These are phyloP conservation scores for Porphyrio hochstetteri DNA, from an alignment of 2,113 vertebrate genomes.

Conservation along the genomic window DNA sequence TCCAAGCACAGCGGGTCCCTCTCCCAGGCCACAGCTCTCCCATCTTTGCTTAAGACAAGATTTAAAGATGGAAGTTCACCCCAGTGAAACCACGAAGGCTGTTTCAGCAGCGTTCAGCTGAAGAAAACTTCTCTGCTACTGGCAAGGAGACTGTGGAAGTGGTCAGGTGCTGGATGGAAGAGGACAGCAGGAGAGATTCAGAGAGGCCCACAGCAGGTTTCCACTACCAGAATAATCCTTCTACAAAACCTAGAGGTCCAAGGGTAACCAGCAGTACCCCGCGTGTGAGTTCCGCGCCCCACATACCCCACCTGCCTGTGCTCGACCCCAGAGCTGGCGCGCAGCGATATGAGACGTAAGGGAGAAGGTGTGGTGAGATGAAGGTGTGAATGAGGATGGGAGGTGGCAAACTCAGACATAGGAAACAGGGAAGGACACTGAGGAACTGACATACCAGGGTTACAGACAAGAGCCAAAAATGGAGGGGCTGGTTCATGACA, in stretches of 20 bases:
- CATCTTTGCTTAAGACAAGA: background rate
- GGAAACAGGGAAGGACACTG: background rate
- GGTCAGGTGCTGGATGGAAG: background rate
- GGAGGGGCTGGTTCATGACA: background rate
- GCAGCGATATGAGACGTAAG: background rate
- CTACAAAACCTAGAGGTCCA: background rate
- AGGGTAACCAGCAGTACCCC: background rate
- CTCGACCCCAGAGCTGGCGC: background rate
- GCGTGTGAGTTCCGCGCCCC: background rate
- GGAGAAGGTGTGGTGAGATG: background rate
- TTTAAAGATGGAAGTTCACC: background rate
- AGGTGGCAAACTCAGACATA: background rate
- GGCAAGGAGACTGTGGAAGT: background rate
- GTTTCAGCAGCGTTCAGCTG: background rate
- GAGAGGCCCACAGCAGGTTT: background rate
- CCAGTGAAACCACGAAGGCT: background rate
- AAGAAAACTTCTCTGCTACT: background rate
- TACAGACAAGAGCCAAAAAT: background rate
- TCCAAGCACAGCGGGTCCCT: background rate
- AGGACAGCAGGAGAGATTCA: background rate
- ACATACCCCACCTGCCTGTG: fast-evolving
- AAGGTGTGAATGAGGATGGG: background rate
- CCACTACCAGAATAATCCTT: background rate
- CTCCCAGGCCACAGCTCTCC: background rate
- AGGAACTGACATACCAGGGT: background rate